Percentiles rank a stretch among this genome's conserved stretches.
Conservation (phyloP, 2,797 vertebrate species). For the Pipistrellus nathusii region DNA sequence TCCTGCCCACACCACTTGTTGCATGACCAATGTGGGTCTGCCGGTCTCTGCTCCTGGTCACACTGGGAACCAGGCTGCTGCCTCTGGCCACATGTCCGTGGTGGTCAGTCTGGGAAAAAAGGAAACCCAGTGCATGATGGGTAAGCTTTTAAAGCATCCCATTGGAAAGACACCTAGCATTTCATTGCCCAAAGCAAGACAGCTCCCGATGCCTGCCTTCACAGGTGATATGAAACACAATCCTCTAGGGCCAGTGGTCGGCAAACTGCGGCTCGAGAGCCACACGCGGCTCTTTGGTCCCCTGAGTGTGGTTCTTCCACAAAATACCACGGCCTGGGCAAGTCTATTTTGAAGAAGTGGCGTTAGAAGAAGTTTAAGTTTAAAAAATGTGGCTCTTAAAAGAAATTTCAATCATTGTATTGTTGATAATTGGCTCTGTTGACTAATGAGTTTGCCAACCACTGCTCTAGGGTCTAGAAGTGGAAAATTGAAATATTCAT, state of each 20-base stretch:
- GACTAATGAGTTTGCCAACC: too few relatives aligned
- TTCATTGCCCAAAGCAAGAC: not conserved
- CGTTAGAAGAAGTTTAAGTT: too few relatives aligned
- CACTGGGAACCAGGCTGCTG: too few relatives aligned
- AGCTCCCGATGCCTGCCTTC: not conserved
- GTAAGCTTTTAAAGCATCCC: not conserved
- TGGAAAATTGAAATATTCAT: not conserved
- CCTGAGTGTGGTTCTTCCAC: too few relatives aligned
- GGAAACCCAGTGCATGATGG: not conserved
- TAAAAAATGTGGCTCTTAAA: too few relatives aligned
- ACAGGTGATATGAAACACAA: not conserved
- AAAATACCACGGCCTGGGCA: too few relatives aligned
- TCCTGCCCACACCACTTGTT: not conserved
- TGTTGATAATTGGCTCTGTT: too few relatives aligned
- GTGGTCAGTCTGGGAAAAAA: not conserved
- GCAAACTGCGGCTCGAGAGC: too few relatives aligned
- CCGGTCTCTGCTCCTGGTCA: not conserved
- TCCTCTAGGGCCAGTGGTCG: not conserved
- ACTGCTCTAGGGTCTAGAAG: not conserved
- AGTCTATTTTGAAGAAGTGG: too few relatives aligned
- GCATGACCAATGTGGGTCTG: fast-evolving
- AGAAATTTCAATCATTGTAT: too few relatives aligned
- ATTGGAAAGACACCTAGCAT: not conserved
- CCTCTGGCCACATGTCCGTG: not conserved
- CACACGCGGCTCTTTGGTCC: too few relatives aligned